Evolutionary conservation across 1,140 invertebrate genomes (phyloP).

Genomic region (Tetranychus urticae): DNA sequence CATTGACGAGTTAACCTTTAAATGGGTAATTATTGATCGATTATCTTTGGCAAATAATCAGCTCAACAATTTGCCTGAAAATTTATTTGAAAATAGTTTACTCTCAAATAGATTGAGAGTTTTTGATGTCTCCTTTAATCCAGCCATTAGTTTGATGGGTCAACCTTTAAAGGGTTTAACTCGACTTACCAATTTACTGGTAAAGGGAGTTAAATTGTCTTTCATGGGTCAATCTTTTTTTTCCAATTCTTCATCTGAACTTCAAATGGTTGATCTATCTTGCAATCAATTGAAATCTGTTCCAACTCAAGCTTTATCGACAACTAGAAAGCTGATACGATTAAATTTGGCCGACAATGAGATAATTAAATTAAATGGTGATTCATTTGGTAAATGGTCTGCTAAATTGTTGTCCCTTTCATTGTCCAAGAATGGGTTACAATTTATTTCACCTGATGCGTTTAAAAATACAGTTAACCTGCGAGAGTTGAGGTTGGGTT

Average conservation of each 20-base stretch:
- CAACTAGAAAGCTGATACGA: slow-evolving; percentile 43
- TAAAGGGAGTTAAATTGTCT: not conserved
- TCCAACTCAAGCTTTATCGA: slow-evolving; percentile 29
- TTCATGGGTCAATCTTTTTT: not conserved
- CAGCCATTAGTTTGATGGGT: slow-evolving; percentile 10
- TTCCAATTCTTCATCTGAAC: not conserved
- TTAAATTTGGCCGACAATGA: slow-evolving; percentile 66
- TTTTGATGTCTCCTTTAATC: slow-evolving; percentile 17
- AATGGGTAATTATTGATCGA: slow-evolving; percentile 37
- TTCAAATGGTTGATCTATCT: not conserved
- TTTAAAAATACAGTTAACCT: slow-evolving; percentile 42
- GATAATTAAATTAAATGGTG: slow-evolving; percentile 42
- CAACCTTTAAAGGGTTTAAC: slow-evolving; percentile 17
- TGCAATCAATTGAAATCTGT: not conserved
- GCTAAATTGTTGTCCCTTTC: slow-evolving; percentile 51
- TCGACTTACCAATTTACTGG: not conserved
- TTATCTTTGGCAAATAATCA: slow-evolving; percentile 53
- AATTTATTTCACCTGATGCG: slow-evolving; percentile 39
- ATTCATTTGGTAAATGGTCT: slow-evolving; percentile 53
- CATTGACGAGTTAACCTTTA: slow-evolving; percentile 36
- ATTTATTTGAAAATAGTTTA: slow-evolving; percentile 35
- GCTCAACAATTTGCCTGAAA: slow-evolving; percentile 35
- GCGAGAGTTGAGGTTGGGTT: slow-evolving; percentile 61
- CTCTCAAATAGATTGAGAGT: slow-evolving; percentile 9
- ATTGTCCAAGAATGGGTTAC: slow-evolving; percentile 56